Percentiles rank a stretch among this genome's conserved stretches.
phyloP scores from a whole-genome alignment of 2,797 vertebrate species.

The Ibycter americanus region DNA sequence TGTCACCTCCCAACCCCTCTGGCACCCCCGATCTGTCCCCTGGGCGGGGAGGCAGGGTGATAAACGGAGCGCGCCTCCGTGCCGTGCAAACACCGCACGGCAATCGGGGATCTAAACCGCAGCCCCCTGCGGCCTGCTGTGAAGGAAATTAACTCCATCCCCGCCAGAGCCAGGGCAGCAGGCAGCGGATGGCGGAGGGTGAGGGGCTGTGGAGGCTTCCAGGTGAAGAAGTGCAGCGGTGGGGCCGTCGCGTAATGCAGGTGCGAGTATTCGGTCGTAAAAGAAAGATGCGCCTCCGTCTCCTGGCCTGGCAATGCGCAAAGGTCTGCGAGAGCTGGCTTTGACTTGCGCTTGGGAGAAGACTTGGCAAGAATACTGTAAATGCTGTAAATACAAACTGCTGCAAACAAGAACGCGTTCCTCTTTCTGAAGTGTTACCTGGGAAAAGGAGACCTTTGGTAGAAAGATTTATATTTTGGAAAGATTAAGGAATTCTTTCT shows the following conservation, averaged over 20 bases:
- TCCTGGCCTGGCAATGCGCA: background rate
- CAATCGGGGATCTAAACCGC: rapidly evolving
- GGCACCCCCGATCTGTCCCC: rapidly evolving
- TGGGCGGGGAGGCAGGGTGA: background rate
- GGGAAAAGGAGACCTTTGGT: background rate
- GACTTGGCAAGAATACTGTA: background rate
- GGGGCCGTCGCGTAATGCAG: rapidly evolving
- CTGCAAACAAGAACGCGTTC: background rate
- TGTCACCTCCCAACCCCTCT: rapidly evolving
- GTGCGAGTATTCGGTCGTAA: rapidly evolving
- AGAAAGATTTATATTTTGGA: background rate
- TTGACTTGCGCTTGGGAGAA: background rate
- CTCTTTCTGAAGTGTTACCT: background rate
- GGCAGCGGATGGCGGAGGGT: no score
- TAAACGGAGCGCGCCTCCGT: rapidly evolving
- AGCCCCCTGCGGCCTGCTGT: rapidly evolving
- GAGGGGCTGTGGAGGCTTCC: background rate
- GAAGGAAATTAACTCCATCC: background rate
- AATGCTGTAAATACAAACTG: background rate
- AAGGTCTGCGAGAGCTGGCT: background rate
- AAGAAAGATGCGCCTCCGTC: background rate
- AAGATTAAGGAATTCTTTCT: background rate
- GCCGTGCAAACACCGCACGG: rapidly evolving
- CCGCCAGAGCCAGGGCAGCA: rapidly evolving
- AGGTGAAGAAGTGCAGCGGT: rapidly evolving